Evolutionary conservation across 2,113 vertebrate species (phyloP).

Genomic region (Pteruthius melanotis): DNA sequence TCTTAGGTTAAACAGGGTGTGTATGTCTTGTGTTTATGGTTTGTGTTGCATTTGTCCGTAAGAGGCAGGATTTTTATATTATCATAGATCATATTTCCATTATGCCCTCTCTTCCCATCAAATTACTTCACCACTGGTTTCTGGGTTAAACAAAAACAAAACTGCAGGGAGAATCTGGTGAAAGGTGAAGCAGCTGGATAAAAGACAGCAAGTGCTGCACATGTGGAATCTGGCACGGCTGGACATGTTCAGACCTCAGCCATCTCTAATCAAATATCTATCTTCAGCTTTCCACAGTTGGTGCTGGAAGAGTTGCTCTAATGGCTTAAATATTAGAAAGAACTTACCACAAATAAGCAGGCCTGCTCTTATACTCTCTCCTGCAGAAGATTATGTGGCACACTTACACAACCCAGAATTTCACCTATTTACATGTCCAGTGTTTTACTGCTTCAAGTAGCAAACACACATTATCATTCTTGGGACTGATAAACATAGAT

Average conservation of each 20-base stretch:
- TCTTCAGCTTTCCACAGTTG: accelerated
- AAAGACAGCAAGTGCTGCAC: not conserved
- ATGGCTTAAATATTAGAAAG: not conserved
- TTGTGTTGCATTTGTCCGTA: not conserved
- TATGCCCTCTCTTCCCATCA: not conserved
- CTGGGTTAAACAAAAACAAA: not conserved
- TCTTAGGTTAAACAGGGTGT: not conserved
- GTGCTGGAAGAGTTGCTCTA: not conserved
- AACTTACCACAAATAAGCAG: not conserved
- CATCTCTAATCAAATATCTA: not conserved
- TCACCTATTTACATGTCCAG: not conserved
- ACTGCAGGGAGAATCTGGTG: not conserved
- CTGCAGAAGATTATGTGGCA: not conserved
- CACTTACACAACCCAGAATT: not conserved
- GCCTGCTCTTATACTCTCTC: not conserved
- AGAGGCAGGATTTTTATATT: not conserved
- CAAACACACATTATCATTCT: not conserved
- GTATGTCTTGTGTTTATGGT: not conserved
- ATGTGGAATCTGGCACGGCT: not conserved
- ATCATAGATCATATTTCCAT: not conserved
- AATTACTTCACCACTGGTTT: not conserved
- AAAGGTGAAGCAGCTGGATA: not conserved
- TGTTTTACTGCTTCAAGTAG: not conserved
- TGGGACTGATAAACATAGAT: not conserved
- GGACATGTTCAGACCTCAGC: not conserved